phyloP scores from a whole-genome alignment of 2,113 vertebrate genomes.

The Eubucco bourcierii region DNA sequence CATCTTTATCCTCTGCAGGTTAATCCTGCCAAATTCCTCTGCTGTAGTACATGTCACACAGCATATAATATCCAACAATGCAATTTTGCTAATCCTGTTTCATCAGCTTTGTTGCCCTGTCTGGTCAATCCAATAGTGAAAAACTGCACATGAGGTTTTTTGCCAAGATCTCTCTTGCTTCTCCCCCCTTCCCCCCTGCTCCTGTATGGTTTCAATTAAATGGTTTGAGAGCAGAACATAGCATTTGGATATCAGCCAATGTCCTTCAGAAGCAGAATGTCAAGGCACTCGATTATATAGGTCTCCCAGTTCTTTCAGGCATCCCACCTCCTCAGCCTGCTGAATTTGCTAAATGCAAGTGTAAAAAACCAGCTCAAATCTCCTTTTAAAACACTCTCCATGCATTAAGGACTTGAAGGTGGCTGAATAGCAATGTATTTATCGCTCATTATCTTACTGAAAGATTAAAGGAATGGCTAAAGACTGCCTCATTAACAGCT shows the following conservation, averaged over 20 bases:
- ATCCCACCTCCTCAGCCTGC: conserved; percentile 45
- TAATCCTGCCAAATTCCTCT: conserved; percentile 83
- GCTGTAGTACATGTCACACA: conserved; percentile 77
- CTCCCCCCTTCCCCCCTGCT: not conserved
- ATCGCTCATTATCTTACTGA: conserved; percentile 36
- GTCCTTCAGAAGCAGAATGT: conserved; percentile 83
- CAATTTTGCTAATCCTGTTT: conserved; percentile 83
- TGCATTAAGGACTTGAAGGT: conserved; percentile 29
- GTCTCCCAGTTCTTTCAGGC: conserved; percentile 50
- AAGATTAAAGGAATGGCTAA: conserved; percentile 70
- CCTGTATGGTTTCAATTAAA: conserved; percentile 79
- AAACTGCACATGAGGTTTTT: conserved; percentile 72
- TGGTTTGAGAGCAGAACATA: conserved; percentile 71
- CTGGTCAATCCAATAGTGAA: conserved; percentile 79
- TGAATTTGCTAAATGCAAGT: conserved; percentile 38
- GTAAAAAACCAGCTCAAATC: conserved; percentile 33
- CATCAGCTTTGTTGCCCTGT: conserved; percentile 82
- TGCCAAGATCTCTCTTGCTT: conserved; percentile 68
- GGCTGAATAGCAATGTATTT: conserved; percentile 6
- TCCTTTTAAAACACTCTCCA: conserved; percentile 30
- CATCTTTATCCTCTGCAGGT: conserved; percentile 79
- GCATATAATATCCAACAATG: conserved; percentile 80
- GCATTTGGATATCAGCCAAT: conserved; percentile 78
- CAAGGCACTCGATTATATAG: conserved; percentile 74
- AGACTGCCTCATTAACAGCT: conserved; percentile 63